Conservation (phyloP, 2,888 invertebrate genomes). For the Patella depressa region DNA sequence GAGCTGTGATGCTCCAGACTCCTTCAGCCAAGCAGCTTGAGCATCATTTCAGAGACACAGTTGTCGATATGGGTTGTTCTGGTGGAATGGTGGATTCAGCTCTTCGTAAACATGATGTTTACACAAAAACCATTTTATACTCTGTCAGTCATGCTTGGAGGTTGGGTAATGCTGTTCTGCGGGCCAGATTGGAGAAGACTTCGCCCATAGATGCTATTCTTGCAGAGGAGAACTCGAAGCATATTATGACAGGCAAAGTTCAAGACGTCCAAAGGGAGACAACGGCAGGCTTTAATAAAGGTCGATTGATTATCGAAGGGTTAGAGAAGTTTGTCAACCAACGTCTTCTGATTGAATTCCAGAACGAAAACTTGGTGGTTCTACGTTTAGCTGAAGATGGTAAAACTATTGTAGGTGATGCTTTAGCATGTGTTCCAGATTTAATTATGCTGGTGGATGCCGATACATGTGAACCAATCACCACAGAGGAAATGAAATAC, state of each 20-base stretch:
- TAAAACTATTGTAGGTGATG: conserved; percentile 13
- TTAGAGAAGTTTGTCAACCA: conserved; percentile 37
- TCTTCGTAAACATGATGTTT: conserved; percentile 42
- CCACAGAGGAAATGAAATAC: conserved; percentile 61
- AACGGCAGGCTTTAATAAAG: conserved; percentile 57
- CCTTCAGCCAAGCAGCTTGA: conserved; percentile 55
- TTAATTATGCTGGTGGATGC: conserved; percentile 60
- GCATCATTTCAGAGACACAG: conserved; percentile 54
- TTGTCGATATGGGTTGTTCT: conserved; percentile 59
- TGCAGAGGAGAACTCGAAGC: conserved; percentile 40
- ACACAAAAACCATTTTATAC: conserved; percentile 42
- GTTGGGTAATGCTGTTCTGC: conserved; percentile 58
- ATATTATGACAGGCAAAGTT: conserved; percentile 59
- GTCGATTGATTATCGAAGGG: conserved; percentile 43
- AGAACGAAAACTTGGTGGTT: conserved; percentile 66
- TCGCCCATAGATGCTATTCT: conserved; percentile 55
- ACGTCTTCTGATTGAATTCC: conserved; percentile 55
- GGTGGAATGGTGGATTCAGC: conserved; percentile 47
- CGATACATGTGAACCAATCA: conserved; percentile 62
- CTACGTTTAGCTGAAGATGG: conserved; percentile 22
- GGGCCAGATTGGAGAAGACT: conserved; percentile 47
- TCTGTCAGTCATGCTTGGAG: conserved; percentile 61
- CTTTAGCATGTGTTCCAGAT: conserved; percentile 60
- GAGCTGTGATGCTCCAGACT: conserved; percentile 49
- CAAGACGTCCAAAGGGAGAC: conserved; percentile 54